Conservation (phyloP, 1,140 invertebrate genomes). For the Choristoneura fumiferana region DNA sequence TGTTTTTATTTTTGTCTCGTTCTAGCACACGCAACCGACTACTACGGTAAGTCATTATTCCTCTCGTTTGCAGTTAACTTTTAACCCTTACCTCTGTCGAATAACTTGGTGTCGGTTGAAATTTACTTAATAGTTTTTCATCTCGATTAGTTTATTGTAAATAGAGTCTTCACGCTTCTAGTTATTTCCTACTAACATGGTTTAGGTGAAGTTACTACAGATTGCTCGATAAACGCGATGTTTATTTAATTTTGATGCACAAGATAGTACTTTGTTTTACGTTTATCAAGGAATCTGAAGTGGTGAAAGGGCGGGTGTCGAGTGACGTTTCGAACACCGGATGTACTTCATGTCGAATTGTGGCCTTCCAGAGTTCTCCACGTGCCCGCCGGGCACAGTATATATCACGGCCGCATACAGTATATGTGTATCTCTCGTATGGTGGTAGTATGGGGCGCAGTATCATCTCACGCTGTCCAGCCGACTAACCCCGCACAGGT, state of each 20-base stretch:
- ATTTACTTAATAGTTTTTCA: slow-evolving; percentile 36
- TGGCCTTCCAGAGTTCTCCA: slow-evolving; percentile 80
- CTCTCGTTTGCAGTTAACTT: slow-evolving; percentile 75
- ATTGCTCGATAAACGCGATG: slow-evolving; percentile 48
- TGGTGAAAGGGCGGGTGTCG: slow-evolving; percentile 36
- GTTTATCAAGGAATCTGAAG: slow-evolving; percentile 60
- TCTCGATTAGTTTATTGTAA: slow-evolving; percentile 51
- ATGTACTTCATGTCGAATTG: slow-evolving; percentile 28
- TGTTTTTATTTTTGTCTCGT: slow-evolving; percentile 84
- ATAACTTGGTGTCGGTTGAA: slow-evolving; percentile 68
- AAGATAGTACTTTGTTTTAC: slow-evolving; percentile 4
- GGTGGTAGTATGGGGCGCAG: slow-evolving; percentile 71
- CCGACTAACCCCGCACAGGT: slow-evolving; percentile 72
- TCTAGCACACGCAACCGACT: slow-evolving; percentile 97
- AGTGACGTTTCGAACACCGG: slow-evolving; percentile 40
- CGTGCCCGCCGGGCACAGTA: slow-evolving; percentile 41
- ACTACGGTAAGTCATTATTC: slow-evolving; percentile 98
- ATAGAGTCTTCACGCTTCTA: slow-evolving; percentile 71
- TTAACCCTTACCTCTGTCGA: slow-evolving; percentile 40
- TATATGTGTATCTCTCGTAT: slow-evolving; percentile 69
- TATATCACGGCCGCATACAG: slow-evolving; percentile 43
- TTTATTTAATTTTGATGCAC: slow-evolving; percentile 15
- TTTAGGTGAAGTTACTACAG: slow-evolving; percentile 45
- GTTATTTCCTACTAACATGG: slow-evolving; percentile 70
- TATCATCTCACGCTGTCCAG: slow-evolving; percentile 73